Base-by-base conservation (phyloP, 2,888 invertebrate genomes). In the Cheiracanthium punctorium region DNA sequence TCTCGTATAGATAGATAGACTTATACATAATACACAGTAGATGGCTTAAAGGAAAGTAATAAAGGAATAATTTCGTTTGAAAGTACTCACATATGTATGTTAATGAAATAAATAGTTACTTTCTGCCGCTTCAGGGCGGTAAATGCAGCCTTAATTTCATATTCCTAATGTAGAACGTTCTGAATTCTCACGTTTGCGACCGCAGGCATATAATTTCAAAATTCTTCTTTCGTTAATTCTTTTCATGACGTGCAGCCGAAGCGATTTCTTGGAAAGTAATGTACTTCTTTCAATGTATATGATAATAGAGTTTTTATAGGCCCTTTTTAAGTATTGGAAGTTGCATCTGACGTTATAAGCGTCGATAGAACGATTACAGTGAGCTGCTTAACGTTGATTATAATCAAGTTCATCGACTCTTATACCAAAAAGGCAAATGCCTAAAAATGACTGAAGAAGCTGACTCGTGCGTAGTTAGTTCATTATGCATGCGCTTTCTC, bases 321-420 rank as follows among this genome's bases (percentile, higher is more conserved):
- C 48, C 17, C 24, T 58, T 58, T 24, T 24, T 58, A 48, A 48
- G 17, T n/a, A 2, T 48, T 17, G 14, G 43, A 12, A 8, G 4
- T 12, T 58, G n/a, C 58, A 58, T 58, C 5, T 24, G 20, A 24
- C 20, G n/a, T 20, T 24, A 5, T 5, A 58, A 20, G 58, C 58
- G 12, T 17, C 12, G 7, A 24, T 5, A 7, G 4, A 12, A 58
- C 20, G 58, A 24, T 58, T 58, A 14, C 48, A 2, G 17, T 48
- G 17, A 17, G 17, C 48, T 17, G 48, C 12, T 48, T 7, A 48
- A 58, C 24, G 17, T 24, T 58, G 1, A 58, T 58, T 58, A 58
- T 24, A 58, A 58, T 24, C 24, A 24, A 58, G 58, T 58, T 58
- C 58, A 58, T 58, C 24, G 58, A 58, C 58, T 58, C 58, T 58